Base-by-base conservation (phyloP, 2,113 vertebrate genomes). In the Herpetotheres cachinnans region DNA sequence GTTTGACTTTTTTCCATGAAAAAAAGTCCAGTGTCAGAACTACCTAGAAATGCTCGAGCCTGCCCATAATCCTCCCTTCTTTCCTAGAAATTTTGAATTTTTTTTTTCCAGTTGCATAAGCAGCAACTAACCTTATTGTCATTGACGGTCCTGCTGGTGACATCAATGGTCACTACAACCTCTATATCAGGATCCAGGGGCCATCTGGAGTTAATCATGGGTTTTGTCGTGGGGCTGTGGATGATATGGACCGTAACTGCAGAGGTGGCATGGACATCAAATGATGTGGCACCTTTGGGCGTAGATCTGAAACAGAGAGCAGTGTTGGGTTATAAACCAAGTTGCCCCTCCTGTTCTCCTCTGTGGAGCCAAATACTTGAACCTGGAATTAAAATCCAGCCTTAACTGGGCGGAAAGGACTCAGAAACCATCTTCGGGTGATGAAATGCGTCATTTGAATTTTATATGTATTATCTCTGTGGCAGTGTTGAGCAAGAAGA, bases 51-150 rank as follows among this genome's bases (percentile, higher is more conserved):
- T 8, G 13, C 24, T 38, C 0, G 0, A 69, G 49, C 25, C 25
- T 72, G 16, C 46, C 42, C 21, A 11, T 9, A 20, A 19, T 13
- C 52, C 55, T 84, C 21, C 54, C 22, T 32, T 32, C 27, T n/a
- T 50, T 24, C 50, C 77, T 1, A 0, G n/a, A 14, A 93, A 58
- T 9, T 4, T 1, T 6, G 26, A 21, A 22, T 26, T 7, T 26
- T 7, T 0, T 34, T 17, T 25, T 14, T 16, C 46, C 11, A 38
- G 24, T 19, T 44, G 2, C 36, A 16, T 0, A 5, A 49, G 9
- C 47, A 73, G 21, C 61, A 19, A 40, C 96, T 90, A 62, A 98
- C 98, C 98, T 98, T 98, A 61, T 97, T 96, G 86, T 98, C 98
- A 4, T 96, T 97, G 9, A 89, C 3, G 0, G 59, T 36, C 2